Base-by-base conservation (phyloP, 2,113 vertebrate species). In the Porphyrio hochstetteri region DNA sequence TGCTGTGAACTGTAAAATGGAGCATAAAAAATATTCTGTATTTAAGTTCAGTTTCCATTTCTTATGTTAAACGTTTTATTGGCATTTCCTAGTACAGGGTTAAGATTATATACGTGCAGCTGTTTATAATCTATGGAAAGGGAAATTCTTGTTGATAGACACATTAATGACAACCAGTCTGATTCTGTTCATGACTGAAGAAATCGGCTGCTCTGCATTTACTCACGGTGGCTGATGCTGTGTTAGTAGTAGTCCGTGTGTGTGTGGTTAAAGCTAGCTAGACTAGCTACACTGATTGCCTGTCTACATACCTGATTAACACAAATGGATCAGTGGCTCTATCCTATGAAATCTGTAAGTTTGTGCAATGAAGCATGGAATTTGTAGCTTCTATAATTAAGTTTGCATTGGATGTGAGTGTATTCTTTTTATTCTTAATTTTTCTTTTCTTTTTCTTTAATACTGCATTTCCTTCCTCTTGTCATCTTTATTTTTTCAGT, bases 201-300 rank as follows among this genome's bases (percentile, higher is more conserved):
- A 13, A 65, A 4, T 0, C 7, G 15, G 3, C 25, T 35, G 28
- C 24, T 89, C 23, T 27, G 48, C 2, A 16, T 38, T 40, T 11
- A 2, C 9, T 64, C 76, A 50, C 16, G 35, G 20, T 38, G 63
- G 10, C 6, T 64, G 3, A 33, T 12, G 18, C 38, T 28, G 23
- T 28, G 23, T 52, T 70, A n/a, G 1, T 1, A 1, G 19, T 3
- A 8, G 36, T 40, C 56, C 42, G 18, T 40, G 0, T 38, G 46
- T 6, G 16, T 38, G 3, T 24, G 2, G 13, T 38, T 44, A 25
- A 27, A 50, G 24, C 7, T 59, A 7, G 17, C n/a, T 85, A 59
- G 19, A 38, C 13, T 13, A 14, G n/a, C 40, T 52, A 2, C 44
- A 33, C 25, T 59, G 23, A 24, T 70, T 64, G 29, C 13, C 33